Conservation (phyloP, 2,888 invertebrate genomes). For the Zele albiditarsus region DNA sequence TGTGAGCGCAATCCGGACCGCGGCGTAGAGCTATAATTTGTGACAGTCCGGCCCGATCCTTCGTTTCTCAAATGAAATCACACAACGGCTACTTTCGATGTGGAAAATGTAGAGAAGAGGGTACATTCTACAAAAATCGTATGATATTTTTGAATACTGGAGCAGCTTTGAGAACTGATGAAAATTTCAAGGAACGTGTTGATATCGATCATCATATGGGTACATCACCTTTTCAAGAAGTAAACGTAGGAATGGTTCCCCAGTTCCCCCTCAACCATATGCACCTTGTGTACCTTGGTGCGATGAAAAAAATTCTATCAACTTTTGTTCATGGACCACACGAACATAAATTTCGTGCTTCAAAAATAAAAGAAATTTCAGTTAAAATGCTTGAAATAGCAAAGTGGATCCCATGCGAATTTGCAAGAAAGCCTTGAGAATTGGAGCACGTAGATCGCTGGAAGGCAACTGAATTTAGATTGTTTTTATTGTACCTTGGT, state of each 20-base stretch:
- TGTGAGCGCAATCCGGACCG: too few relatives aligned
- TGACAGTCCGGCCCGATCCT: constrained; percentile 58
- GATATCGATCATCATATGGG: constrained; percentile 54
- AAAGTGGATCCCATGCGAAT: constrained; percentile 53
- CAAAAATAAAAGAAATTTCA: constrained; percentile 30
- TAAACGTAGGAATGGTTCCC: constrained; percentile 53
- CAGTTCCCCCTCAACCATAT: constrained; percentile 56
- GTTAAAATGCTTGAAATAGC: constrained; percentile 22
- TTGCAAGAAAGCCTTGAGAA: constrained; percentile 54
- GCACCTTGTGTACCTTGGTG: constrained; percentile 57
- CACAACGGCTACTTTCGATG: constrained; percentile 56
- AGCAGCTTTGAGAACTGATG: constrained; percentile 51
- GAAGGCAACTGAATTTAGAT: constrained; percentile 42
- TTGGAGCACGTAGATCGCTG: constrained; percentile 38
- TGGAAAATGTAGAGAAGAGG: constrained; percentile 54
- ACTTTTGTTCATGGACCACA: constrained; percentile 40
- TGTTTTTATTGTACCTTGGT: constrained; percentile 45
- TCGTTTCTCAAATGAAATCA: constrained; percentile 51
- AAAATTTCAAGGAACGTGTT: constrained; percentile 47
- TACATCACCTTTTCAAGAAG: constrained; percentile 48
- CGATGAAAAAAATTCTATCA: constrained; percentile 53
- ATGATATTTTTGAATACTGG: constrained; percentile 49
- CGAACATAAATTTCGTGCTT: constrained; percentile 19
- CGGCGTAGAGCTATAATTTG: constrained; percentile 55
- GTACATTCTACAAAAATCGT: constrained; percentile 48